These are phyloP conservation scores for Sinelater perroti DNA, from an alignment of 2,888 invertebrate species.

Conservation along the genomic window DNA sequence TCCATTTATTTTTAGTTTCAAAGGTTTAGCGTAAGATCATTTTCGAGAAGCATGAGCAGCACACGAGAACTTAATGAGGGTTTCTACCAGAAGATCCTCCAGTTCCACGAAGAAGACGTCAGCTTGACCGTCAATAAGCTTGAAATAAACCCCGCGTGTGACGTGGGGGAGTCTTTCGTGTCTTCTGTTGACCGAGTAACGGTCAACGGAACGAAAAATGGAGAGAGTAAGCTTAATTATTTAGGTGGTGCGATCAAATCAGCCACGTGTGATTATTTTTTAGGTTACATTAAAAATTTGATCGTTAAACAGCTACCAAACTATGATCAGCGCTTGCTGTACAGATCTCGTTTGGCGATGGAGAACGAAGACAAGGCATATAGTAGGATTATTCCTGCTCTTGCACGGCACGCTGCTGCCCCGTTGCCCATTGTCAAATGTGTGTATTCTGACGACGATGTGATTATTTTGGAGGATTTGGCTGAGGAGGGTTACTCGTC, in stretches of 20 bases:
- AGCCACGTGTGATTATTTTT: no score
- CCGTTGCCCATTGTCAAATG: conserved; percentile 6
- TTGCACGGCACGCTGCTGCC: conserved; percentile 32
- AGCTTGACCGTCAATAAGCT: conserved; percentile 22
- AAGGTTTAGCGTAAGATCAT: no score
- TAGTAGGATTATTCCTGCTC: conserved; percentile 37
- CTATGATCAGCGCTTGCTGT: background rate
- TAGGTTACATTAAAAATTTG: background rate
- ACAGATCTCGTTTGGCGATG: conserved; percentile 2
- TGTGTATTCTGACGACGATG: background rate
- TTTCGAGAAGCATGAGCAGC: no score
- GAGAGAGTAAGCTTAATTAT: no score
- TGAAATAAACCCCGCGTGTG: conserved; percentile 29
- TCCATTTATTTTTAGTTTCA: no score
- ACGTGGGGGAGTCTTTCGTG: conserved; percentile 41
- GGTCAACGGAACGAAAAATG: no score
- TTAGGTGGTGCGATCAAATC: no score
- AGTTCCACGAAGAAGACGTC: conserved; percentile 31
- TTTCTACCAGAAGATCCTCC: conserved; percentile 32
- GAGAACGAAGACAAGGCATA: conserved; percentile 43
- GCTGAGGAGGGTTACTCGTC: conserved; percentile 26
- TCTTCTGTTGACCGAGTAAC: conserved; percentile 38
- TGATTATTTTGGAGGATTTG: conserved; percentile 40
- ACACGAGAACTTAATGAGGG: background rate
- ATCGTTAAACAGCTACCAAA: conserved; percentile 8